Evolutionary conservation across 2,888 invertebrate genomes (phyloP).

Genomic region (Copidosoma aretas): DNA sequence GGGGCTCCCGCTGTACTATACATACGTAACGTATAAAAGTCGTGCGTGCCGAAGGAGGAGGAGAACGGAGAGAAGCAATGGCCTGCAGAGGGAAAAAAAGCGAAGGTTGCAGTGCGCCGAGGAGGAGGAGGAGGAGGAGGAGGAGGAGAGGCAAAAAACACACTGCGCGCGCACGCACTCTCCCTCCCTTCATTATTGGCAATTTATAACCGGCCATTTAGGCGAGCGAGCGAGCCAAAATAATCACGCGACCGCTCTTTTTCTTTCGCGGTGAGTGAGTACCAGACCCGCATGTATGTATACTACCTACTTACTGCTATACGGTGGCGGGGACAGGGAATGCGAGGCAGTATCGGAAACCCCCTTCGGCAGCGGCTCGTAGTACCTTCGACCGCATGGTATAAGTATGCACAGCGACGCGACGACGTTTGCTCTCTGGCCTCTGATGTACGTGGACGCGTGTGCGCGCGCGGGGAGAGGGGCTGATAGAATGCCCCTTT

Average conservation of each 20-base stretch:
- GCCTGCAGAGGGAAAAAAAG: not conserved
- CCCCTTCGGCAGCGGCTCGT: too few relatives aligned
- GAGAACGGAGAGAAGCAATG: too few relatives aligned
- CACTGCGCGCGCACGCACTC: slow-evolving; percentile 8
- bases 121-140: not conserved
- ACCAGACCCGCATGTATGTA: too few relatives aligned
- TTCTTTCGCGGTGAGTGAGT: not conserved
- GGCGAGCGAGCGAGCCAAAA: slow-evolving; percentile 38
- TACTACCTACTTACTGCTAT: too few relatives aligned
- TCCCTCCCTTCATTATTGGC: slow-evolving; percentile 32
- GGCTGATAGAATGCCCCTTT: slow-evolving; percentile 44
- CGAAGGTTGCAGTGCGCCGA: not conserved
- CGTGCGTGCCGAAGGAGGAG: not conserved
- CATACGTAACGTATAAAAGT: not conserved
- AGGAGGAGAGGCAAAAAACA: not conserved
- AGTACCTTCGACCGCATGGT: too few relatives aligned
- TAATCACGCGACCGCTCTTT: slow-evolving; percentile 40
- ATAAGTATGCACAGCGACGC: too few relatives aligned
- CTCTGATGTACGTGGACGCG: slow-evolving; percentile 1
- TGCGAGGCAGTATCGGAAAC: too few relatives aligned
- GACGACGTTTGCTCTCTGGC: slow-evolving; percentile 24
- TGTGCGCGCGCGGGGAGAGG: not conserved
- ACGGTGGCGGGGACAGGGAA: too few relatives aligned
- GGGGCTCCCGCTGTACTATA: not conserved
- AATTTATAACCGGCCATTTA: slow-evolving; percentile 47